Conservation (phyloP, 2,888 invertebrate species). For the Choristoneura rosaceana region DNA sequence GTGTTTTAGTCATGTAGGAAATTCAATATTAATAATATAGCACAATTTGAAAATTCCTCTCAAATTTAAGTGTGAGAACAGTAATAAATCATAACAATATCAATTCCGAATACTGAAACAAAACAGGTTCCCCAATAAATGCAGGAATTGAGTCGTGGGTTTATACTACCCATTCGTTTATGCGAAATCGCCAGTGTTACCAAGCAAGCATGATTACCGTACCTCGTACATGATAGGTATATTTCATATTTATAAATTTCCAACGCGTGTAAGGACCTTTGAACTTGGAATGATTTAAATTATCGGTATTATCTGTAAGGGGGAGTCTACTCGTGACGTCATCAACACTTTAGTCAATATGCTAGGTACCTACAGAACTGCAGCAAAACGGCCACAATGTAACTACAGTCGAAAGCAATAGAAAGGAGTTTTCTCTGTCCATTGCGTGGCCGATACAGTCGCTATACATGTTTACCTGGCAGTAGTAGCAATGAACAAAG, state of each 20-base stretch:
- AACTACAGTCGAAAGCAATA: no score
- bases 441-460: no score
- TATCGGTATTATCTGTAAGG: not conserved
- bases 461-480: no score
- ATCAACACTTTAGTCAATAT: not conserved
- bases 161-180: not conserved
- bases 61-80: not conserved
- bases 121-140: no score
- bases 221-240: not conserved
- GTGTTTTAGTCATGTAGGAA: not conserved
- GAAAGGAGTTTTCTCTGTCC: no score
- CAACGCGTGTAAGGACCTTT: not conserved
- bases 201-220: not conserved
- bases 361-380: not conserved
- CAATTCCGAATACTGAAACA: not conserved
- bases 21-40: no score
- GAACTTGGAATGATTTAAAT: not conserved
- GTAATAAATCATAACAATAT: no score
- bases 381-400: not conserved
- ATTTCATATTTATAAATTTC: slow-evolving; percentile 2
- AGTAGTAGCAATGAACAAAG: no score
- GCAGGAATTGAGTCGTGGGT: not conserved
- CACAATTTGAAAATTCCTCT: not conserved
- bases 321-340: slow-evolving; percentile 3
- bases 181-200: not conserved